Evolutionary conservation across 1,140 invertebrate genomes (phyloP), one percentile per base, ranked within the genome.

Genomic region (Drosophila bifasciata): DNA sequence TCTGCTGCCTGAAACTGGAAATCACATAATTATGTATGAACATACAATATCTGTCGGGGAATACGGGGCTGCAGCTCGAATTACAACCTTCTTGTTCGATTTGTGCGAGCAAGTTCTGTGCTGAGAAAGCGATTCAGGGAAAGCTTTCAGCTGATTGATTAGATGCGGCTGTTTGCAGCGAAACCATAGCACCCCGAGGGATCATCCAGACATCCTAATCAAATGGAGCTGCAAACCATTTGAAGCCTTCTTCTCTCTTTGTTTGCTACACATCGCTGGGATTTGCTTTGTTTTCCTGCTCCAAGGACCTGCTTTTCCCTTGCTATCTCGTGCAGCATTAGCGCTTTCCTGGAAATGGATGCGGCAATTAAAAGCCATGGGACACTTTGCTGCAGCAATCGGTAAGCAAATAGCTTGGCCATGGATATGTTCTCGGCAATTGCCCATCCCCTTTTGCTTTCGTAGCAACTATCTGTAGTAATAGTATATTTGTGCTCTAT

Each of bases 341-440:
- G 70, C 36, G 69, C 32, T 72, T 25, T n/a, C 58, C 56, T 72
- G 63, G 40, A 73, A 73, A 73, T 63, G 70, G 51, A 73, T 64
- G 70, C 51, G 51, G 69, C 60, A 73, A 73, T 73, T 73, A 73
- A 73, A 73, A 73, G 50, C 58, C 69, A 56, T 64, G 39, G 41
- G 16, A 32, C 28, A 36, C 49, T 39, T 51, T 36, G 11, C 32
- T 1, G 32, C 28, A 76, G 78, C 76, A 86, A 80, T 85, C 80
- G 80, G 80, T 80, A 84, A 84, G 85, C 81, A 86, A 84, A 84
- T 85, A 84, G 79, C 74, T 73, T 62, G 67, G 32, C 23, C 28
- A 63, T 48, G 39, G 39, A 49, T 57, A 43, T 21, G 50, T 41
- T 11, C 50, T 39, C 57, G 25, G 17, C 19, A 32, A n/a, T 19